These are phyloP conservation scores for Eunapius fragilis DNA, from an alignment of 37 sponge, comb jelly and placozoan genomes.

Conservation along the genomic window DNA sequence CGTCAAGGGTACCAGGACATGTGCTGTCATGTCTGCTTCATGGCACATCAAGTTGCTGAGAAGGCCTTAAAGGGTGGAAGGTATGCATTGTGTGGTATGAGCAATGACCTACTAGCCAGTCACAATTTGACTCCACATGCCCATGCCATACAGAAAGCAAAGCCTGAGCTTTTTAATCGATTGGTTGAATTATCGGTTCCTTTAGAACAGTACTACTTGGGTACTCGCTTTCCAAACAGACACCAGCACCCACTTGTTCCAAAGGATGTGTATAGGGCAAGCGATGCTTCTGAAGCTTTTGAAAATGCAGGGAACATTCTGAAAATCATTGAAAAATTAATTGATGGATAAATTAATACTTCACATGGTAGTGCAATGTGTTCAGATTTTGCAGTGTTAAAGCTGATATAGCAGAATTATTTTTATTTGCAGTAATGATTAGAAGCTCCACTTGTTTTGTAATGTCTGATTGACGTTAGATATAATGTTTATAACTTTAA, in stretches of 20 bases:
- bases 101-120: background rate
- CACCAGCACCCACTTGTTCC: background rate
- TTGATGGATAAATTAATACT: no score
- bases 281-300: no score
- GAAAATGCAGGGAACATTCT: no score
- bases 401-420: no score
- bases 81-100: slow-evolving; percentile 49
- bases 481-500: no score
- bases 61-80: slow-evolving; percentile 71
- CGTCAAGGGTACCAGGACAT: background rate
- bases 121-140: slow-evolving; percentile 27
- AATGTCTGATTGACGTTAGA: no score
- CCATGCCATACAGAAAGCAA: slow-evolving; percentile 8
- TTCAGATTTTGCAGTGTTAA: no score
- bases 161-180: background rate
- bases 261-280: background rate
- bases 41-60: slow-evolving; percentile 78
- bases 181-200: background rate
- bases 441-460: no score
- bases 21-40: slow-evolving; percentile 43
- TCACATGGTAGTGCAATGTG: no score
- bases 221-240: slow-evolving; percentile 28
- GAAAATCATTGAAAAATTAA: no score
- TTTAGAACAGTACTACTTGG: slow-evolving; percentile 26
- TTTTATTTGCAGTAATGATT: no score